phyloP scores from a whole-genome alignment of 2,797 vertebrate species.

The Sciurus vulgaris region DNA sequence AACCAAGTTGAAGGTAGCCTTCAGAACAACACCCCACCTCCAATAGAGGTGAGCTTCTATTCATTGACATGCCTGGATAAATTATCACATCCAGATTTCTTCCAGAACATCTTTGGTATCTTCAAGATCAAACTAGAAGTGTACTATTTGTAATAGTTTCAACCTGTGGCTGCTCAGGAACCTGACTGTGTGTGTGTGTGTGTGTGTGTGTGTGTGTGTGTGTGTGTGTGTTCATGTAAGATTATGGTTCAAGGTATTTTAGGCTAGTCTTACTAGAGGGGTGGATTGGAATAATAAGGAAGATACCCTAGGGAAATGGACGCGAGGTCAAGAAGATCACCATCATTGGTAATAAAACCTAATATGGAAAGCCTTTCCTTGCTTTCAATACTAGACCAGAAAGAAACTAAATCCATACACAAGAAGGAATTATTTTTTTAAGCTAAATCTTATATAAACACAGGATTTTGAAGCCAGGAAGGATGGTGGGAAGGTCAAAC shows the following conservation, averaged over 20 bases:
- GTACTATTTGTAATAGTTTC: neutral
- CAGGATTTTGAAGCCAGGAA: slow-evolving; percentile 5
- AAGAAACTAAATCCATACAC: neutral
- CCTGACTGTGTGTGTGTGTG: neutral
- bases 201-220: neutral
- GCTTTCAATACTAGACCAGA: slow-evolving; percentile 1
- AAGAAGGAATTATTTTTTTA: slow-evolving; percentile 42
- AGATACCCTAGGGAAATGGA: neutral
- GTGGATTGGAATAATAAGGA: neutral
- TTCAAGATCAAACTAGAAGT: neutral
- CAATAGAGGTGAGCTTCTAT: neutral
- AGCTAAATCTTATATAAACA: slow-evolving; percentile 34
- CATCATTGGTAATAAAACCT: neutral
- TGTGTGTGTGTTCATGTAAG: neutral
- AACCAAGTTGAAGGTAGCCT: neutral
- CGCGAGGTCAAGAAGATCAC: neutral
- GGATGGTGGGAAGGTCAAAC: neutral
- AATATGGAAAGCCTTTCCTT: neutral
- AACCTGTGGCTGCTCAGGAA: neutral
- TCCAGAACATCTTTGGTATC: neutral
- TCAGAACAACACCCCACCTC: neutral
- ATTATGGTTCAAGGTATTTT: neutral
- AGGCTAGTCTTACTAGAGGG: neutral
- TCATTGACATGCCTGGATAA: neutral
- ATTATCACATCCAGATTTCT: neutral